These are phyloP conservation scores for Phymorhynchus buccinoides DNA, from an alignment of 1,140 invertebrate species.

Conservation along the genomic window DNA sequence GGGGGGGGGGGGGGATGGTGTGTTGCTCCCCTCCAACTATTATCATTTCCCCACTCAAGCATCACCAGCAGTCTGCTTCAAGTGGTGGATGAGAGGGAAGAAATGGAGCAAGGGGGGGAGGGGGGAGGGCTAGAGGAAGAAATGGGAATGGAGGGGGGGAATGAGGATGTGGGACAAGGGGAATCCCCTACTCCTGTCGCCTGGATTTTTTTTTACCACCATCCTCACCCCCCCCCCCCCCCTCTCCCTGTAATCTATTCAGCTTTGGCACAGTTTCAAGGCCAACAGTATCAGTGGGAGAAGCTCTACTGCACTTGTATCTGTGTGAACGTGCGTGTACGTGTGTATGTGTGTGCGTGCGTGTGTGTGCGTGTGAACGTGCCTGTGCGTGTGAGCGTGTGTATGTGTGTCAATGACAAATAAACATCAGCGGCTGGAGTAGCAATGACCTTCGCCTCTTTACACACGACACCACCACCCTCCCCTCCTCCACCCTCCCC, in stretches of 20 bases:
- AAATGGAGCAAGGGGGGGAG: background rate
- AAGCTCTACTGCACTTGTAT: conserved; percentile 1
- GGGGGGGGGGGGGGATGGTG: conserved; percentile 1
- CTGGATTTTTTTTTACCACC: background rate
- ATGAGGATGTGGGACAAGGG: background rate
- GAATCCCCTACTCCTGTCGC: conserved; percentile 18
- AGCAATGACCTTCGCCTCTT: conserved; percentile 14
- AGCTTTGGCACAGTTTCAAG: conserved; percentile 16
- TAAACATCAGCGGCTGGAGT: conserved; percentile 7
- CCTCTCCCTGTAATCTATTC: conserved; percentile 9
- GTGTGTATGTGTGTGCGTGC: background rate
- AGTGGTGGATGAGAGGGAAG: background rate
- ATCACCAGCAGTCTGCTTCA: conserved; percentile 19
- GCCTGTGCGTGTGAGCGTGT: background rate
- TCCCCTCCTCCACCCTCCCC: background rate
- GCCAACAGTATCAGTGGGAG: conserved; percentile 32
- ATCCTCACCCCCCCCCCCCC: background rate
- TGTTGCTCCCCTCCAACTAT: background rate
- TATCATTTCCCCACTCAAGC: conserved; percentile 10
- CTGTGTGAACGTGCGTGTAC: background rate
- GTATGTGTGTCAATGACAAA: conserved; percentile 27
- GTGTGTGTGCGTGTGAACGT: background rate
- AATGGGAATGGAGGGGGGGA: background rate
- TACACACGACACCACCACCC: background rate
- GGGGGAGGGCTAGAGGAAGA: background rate